A percentile compares a stretch with the other conserved stretches of the same genome.
Evolutionary conservation across 2,888 invertebrate genomes (phyloP).

Genomic region (Hipparchia sbordonii): DNA sequence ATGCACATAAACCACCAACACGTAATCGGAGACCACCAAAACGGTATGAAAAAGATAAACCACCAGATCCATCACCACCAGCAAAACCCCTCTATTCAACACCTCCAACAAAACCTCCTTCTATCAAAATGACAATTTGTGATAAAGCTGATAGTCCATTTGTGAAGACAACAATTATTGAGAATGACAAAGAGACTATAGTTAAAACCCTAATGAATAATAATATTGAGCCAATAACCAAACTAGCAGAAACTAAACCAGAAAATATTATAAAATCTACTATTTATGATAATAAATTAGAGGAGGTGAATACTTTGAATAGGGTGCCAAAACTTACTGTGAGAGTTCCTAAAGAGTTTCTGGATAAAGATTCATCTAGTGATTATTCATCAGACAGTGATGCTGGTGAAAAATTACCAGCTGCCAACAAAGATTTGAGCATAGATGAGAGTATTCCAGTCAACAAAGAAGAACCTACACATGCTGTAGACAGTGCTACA

Average conservation of each 20-base stretch:
- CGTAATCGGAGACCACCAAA: conserved; percentile 72
- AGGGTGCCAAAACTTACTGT: conserved; percentile 88
- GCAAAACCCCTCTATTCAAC: conserved; percentile 45
- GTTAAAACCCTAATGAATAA: conserved; percentile 69
- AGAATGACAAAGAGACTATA: conserved; percentile 68
- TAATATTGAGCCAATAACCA: conserved; percentile 57
- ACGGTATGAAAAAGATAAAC: conserved; percentile 66
- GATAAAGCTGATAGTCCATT: conserved; percentile 77
- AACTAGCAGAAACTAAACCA: conserved; percentile 60
- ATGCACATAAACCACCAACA: conserved; percentile 66
- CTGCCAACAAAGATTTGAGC: conserved; percentile 76
- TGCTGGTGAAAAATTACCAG: conserved; percentile 83
- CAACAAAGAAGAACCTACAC: conserved; percentile 41
- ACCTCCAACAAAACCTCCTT: conserved; percentile 58
- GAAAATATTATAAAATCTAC: conserved; percentile 72
- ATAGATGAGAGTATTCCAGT: conserved; percentile 48
- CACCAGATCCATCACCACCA: conserved; percentile 46
- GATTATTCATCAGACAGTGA: conserved; percentile 83
- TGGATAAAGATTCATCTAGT: conserved; percentile 79
- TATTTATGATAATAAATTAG: conserved; percentile 76
- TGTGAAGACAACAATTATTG: conserved; percentile 74
- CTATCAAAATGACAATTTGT: conserved; percentile 79
- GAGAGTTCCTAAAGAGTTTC: conserved; percentile 84
- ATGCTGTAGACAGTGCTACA: conserved; percentile 39
- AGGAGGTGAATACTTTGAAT: conserved; percentile 72